Evolutionary conservation across 2,888 invertebrate genomes (phyloP).

Genomic region (Bombylius major): DNA sequence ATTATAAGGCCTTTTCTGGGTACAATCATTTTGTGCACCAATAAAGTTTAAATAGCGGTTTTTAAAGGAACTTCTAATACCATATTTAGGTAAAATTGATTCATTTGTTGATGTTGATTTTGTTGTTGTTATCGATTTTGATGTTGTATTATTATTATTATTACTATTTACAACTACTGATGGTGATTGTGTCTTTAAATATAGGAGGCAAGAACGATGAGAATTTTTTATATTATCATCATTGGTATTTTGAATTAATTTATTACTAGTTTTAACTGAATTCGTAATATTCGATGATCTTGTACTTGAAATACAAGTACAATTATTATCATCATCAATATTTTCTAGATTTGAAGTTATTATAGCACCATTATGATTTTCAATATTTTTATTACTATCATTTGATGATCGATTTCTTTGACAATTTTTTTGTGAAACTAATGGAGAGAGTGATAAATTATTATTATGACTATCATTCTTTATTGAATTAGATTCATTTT

Average conservation of each 20-base stretch:
- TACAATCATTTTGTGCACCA: conserved; percentile 10
- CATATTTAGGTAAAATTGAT: conserved; percentile 25
- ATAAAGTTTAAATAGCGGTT: not conserved
- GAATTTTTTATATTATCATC: not conserved
- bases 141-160: not conserved
- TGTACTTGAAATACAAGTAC: not conserved
- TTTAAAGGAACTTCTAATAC: conserved; percentile 14
- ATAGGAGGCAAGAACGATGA: conserved; percentile 10
- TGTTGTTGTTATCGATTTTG: conserved; percentile 16
- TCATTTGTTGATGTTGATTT: conserved; percentile 13
- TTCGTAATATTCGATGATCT: not conserved
- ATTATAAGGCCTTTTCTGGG: conserved; percentile 33
- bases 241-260: not conserved
- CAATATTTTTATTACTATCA: conserved; percentile 6
- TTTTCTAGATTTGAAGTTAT: not conserved
- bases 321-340: not conserved
- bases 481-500: conserved; percentile 26
- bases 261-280: not conserved
- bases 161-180: not conserved
- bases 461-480: conserved; percentile 7
- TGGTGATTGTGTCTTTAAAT: conserved; percentile 18
- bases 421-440: conserved; percentile 19
- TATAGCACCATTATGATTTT: not conserved
- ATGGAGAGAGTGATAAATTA: conserved; percentile 11
- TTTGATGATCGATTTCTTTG: conserved; percentile 18